Base-by-base conservation (phyloP, 2,888 invertebrate genomes). In the Tinea pellionella region DNA sequence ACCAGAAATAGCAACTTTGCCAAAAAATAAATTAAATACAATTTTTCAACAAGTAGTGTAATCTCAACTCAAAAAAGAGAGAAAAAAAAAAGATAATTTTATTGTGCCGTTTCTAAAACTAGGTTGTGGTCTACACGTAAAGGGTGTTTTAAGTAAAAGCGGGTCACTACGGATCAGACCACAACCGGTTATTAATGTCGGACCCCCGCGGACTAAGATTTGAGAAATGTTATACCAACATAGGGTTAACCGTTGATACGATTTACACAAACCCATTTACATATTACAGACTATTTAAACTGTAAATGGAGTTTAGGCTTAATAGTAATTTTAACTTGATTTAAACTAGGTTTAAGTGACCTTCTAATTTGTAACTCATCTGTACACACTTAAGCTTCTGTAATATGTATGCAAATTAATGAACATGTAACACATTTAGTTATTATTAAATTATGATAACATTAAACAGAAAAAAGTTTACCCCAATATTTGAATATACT, bases 191-290 rank as follows among this genome's bases (percentile, higher is more conserved):
- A 57, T 57, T 57, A 57, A 57, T 57, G 57, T 57, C 32, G 57
- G 57, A 57, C 57, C 57, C 57, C 57, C 30, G 32, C 32, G 57
- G 32, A 16, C 19, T 57, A 15, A 57, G 57, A 57, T 32, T 32
- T 32, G 57, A 55, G 19, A 55, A 55, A 55, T 55, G 55, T 55
- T 55, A 47, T 47, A 57, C 57, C 57, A 57, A 57, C 57, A 57
- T 57, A n/a, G 57, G 57, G 57, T 57, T 57, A 57, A 57, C 57
- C 57, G 57, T 57, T 57, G 32, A 57, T 57, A 57, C 57, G 57
- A 55, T 55, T 57, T 57, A 57, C 57, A 32, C 30, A 32, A 15
- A 12, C 57, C 57, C 32, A 57, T 57, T 57, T 57, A 57, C 57
- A 57, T 57, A 32, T 13, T 12, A 37, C 37, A 47, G 37, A 47